Evolutionary conservation across 2,888 invertebrate genomes (phyloP).

Genomic region (Micoletzkya japonica): DNA sequence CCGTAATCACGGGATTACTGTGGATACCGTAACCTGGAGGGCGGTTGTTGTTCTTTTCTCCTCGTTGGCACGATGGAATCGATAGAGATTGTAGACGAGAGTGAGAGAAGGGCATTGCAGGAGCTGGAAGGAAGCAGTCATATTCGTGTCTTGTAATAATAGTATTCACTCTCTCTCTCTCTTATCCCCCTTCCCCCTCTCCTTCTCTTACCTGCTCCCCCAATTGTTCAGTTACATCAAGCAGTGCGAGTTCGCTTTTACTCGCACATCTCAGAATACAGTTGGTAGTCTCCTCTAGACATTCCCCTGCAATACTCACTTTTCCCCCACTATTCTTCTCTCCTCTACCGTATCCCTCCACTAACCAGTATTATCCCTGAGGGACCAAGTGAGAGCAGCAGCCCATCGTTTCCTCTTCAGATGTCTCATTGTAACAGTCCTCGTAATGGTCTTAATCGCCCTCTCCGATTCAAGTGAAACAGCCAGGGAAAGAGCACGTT

Average conservation of each 20-base stretch:
- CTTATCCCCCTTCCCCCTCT: too few species aligned
- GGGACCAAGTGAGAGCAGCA: constrained; percentile 20
- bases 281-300: constrained; percentile 4
- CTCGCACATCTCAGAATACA: constrained; percentile 8
- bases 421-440: constrained; percentile 23
- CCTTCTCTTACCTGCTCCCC: not conserved
- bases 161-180: not conserved
- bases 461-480: not conserved
- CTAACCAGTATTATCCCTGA: constrained; percentile 15
- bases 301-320: constrained; percentile 3
- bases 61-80: constrained; percentile 19
- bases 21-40: constrained; percentile 4
- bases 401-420: constrained; percentile 22
- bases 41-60: constrained; percentile 11
- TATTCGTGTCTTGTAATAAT: not conserved
- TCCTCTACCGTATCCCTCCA: not conserved
- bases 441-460: constrained; percentile 10
- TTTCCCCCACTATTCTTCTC: not conserved
- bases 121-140: not conserved
- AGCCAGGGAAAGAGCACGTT: not conserved
- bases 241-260: constrained; percentile 14
- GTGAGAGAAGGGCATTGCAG: constrained; percentile 7
- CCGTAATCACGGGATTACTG: not conserved
- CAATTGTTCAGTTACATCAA: constrained; percentile 20
- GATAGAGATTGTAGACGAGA: constrained; percentile 25